phyloP scores from a whole-genome alignment of 2,113 vertebrate genomes.

The Condylura cristata region DNA sequence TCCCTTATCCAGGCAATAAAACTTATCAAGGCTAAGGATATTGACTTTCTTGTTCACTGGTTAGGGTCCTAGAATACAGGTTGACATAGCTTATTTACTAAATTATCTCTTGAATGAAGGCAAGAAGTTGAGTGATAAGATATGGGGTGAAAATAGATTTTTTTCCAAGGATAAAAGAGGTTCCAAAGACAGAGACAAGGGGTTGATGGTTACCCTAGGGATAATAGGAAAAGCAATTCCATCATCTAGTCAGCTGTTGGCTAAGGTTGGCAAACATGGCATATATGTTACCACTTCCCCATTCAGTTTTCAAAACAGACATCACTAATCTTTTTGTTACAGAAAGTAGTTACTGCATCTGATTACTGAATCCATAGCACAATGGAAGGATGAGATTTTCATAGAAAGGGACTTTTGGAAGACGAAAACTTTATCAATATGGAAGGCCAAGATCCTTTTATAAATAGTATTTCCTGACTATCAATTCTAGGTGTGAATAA shows the following conservation, averaged over 20 bases:
- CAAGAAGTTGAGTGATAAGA: background rate
- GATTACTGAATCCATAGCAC: background rate
- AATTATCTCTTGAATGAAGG: background rate
- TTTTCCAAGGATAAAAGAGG: background rate
- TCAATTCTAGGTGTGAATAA: background rate
- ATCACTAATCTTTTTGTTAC: background rate
- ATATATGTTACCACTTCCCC: background rate
- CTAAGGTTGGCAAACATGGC: background rate
- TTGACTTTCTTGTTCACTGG: background rate
- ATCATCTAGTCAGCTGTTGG: background rate
- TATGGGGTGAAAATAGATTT: slow-evolving; percentile 21
- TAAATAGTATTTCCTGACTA: background rate
- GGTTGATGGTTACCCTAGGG: background rate
- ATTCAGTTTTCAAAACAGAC: background rate
- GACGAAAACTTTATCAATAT: background rate
- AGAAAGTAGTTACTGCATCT: background rate
- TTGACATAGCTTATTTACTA: background rate
- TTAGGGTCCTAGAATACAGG: background rate
- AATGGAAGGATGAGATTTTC: background rate
- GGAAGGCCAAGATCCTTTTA: background rate
- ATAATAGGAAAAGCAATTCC: background rate
- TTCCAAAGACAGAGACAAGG: background rate
- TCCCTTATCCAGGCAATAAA: background rate
- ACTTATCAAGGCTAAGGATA: background rate
- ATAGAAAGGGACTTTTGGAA: background rate